These are phyloP conservation scores for Melanotaenia parkinsoni DNA, from an alignment of 2,797 vertebrate species.

Conservation along the genomic window DNA sequence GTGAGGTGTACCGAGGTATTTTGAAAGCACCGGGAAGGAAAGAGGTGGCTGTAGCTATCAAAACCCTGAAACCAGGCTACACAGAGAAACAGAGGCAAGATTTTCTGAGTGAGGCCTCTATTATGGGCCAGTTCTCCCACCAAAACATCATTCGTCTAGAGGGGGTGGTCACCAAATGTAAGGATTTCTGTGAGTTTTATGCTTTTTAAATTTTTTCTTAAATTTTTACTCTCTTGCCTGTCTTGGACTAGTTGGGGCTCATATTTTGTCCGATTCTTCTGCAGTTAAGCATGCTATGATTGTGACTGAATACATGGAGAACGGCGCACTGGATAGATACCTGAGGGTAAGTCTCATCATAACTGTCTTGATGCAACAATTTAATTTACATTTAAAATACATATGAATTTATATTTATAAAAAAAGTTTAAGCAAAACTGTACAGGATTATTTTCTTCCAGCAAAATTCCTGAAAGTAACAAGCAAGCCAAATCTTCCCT, in stretches of 20 bases:
- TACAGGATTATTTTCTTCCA: background rate
- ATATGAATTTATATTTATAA: background rate
- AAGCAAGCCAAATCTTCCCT: background rate
- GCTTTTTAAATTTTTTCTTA: background rate
- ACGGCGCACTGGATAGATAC: constrained; percentile 94
- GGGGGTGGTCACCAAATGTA: constrained; percentile 96
- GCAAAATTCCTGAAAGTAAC: background rate
- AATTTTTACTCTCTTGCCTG: background rate
- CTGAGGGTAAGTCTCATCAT: constrained; percentile 84
- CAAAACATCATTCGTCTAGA: constrained; percentile 97
- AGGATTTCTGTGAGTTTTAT: constrained; percentile 65
- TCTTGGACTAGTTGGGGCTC: background rate
- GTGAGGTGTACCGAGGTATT: constrained; percentile 93
- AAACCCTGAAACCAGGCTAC: constrained; percentile 95
- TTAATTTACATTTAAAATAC: background rate
- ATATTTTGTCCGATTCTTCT: constrained; percentile 15
- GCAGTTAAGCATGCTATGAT: constrained; percentile 98
- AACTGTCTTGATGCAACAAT: background rate
- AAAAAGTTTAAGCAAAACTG: background rate
- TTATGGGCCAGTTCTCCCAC: constrained; percentile 98
- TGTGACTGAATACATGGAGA: constrained; percentile 97
- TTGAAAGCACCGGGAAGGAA: constrained; percentile 88
- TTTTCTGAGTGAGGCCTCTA: constrained; percentile 95
- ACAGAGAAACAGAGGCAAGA: constrained; percentile 96
- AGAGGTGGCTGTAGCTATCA: constrained; percentile 92